Percentiles rank a stretch among this genome's conserved stretches.
phyloP scores from a whole-genome alignment of 2,113 vertebrate species.

The Numenius arquata region DNA sequence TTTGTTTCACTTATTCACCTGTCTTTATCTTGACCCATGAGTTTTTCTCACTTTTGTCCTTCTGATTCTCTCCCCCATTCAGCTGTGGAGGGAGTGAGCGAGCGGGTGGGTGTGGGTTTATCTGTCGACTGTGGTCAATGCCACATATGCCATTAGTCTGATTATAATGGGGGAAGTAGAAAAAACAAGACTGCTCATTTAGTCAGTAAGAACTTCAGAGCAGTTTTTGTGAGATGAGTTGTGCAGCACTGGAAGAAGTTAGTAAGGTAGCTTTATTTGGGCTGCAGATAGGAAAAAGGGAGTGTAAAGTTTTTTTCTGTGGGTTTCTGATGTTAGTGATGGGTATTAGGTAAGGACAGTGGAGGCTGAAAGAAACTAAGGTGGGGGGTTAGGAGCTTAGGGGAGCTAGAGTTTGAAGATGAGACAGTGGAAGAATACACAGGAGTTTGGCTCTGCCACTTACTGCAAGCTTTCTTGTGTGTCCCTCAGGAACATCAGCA shows the following conservation, averaged over 20 bases:
- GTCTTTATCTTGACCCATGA: not conserved
- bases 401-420: not conserved
- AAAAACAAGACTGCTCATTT: not conserved
- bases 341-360: not conserved
- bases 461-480: not conserved
- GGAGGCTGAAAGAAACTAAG: not conserved
- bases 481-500: not conserved
- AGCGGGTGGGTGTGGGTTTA: not conserved
- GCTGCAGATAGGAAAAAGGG: not conserved
- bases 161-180: not conserved
- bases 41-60: not conserved
- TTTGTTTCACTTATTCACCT: not conserved
- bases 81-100: not conserved
- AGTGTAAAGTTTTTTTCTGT: not conserved
- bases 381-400: not conserved
- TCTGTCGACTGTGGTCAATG: fast-evolving
- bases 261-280: not conserved
- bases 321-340: not conserved
- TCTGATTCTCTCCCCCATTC: not conserved
- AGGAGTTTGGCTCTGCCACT: not conserved
- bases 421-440: not conserved
- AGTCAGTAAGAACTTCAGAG: not conserved
- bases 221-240: not conserved
- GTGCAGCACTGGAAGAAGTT: not conserved
- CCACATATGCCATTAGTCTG: not conserved